Base-by-base conservation (phyloP, 1,140 invertebrate genomes). In the Aphaenogaster ashmeadi region DNA sequence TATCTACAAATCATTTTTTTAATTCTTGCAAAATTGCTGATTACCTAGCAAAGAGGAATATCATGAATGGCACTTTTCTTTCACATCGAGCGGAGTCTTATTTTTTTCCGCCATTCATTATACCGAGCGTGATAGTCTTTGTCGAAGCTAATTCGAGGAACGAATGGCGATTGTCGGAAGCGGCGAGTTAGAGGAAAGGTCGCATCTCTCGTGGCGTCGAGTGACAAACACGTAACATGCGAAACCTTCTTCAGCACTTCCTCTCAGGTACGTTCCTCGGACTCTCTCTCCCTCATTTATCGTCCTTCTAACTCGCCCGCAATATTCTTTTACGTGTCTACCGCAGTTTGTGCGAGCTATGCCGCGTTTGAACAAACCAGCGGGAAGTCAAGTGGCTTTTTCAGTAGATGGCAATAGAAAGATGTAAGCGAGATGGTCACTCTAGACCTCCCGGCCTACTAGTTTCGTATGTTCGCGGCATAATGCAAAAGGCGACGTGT, bases 171-270 rank as follows among this genome's bases (percentile, higher is more conserved):
- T 64, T 62, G 41, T 78, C 27, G 41, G 75, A 47, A 78, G 75
- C 27, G 41, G 15, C 18, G 41, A 50, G 27, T 78, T 78, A 78
- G 41, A 78, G 41, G 58, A 78, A 78, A 78, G 71, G 52, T 58
- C 52, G 33, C 71, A 44, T 41, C 41, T 78, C 60, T 47, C 41
- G 4, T 58, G 38, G 74, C 54, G 21, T 77, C 74, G 38, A 60
- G 77, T 79, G 77, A 79, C 77, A 79, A 66, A 79, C 60, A 79
- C 74, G n/a, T 60, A 72, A 72, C 69, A 72, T 27, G 69, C 69
- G 54, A 77, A 60, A 77, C 18, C 47, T 36, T 80, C n/a, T 67
- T 80, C 77, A 66, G 60, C 60, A 47, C 33, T 79, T 79, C 27
- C 44, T 66, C 47, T 52, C 44, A 52, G 33, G 77, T 80, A 80